Evolutionary conservation across 2,888 invertebrate species (phyloP).

Genomic region (Macaria liturata): DNA sequence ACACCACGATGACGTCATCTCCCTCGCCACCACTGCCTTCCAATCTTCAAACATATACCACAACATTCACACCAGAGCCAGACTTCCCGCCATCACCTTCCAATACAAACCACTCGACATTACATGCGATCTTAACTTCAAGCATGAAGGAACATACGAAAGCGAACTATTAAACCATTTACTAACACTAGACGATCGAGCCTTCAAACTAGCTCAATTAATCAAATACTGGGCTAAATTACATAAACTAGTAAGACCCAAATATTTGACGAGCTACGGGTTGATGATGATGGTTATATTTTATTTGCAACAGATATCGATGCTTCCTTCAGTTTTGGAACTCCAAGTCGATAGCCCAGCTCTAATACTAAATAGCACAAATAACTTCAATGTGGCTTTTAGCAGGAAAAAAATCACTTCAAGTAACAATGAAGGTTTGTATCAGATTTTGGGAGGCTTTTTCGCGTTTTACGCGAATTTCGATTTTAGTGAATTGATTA

Average conservation of each 20-base stretch:
- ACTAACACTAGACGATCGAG: slow-evolving; percentile 28
- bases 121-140: slow-evolving; percentile 29
- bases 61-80: slow-evolving; percentile 1
- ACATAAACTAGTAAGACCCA: slow-evolving; percentile 8
- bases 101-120: slow-evolving; percentile 19
- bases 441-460: slow-evolving; percentile 46
- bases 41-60: slow-evolving; percentile 3
- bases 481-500: slow-evolving; percentile 16
- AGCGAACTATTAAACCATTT: slow-evolving; percentile 29
- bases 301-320: slow-evolving; percentile 36
- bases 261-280: slow-evolving; percentile 20
- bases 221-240: slow-evolving; percentile 35
- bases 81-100: slow-evolving; percentile 2
- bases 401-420: not conserved
- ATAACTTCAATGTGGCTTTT: not conserved
- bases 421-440: slow-evolving; percentile 32
- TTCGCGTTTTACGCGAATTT: slow-evolving; percentile 48
- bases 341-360: slow-evolving; percentile 15
- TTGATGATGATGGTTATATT: slow-evolving; percentile 33
- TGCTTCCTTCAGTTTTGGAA: slow-evolving; percentile 19
- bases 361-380: not conserved
- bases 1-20: not conserved
- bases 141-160: slow-evolving; percentile 6
- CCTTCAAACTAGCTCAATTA: slow-evolving; percentile 23
- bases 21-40: not conserved